These are phyloP conservation scores for Lithophane leautieri DNA, from an alignment of 2,888 invertebrate genomes.

Conservation along the genomic window DNA sequence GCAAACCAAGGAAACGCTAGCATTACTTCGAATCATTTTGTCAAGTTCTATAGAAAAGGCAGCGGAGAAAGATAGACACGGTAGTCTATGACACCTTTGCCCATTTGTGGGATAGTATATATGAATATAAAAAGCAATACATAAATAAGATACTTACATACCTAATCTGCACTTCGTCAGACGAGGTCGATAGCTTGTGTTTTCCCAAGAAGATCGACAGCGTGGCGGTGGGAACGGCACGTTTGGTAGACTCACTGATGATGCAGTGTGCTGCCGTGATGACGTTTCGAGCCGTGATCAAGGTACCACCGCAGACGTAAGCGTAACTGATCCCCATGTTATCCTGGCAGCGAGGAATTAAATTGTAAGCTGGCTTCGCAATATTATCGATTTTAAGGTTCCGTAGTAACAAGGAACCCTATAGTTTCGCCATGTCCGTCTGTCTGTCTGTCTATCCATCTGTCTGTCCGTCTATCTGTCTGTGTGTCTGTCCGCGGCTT, in stretches of 20 bases:
- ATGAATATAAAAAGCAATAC: not conserved
- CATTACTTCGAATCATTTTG: not conserved
- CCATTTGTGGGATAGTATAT: not conserved
- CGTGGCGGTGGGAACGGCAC: constrained; percentile 77
- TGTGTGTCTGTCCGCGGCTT: no score
- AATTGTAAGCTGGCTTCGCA: not conserved
- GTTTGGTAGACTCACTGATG: constrained; percentile 80
- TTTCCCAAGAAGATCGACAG: constrained; percentile 83
- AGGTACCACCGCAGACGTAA: constrained; percentile 91
- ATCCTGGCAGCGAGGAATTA: not conserved
- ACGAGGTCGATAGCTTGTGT: constrained; percentile 81
- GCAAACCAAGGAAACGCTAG: not conserved
- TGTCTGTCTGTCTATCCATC: no score
- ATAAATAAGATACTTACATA: constrained; percentile 71
- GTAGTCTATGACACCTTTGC: not conserved
- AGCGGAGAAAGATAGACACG: not conserved
- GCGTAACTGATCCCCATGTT: constrained; percentile 86
- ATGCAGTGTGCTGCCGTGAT: constrained; percentile 92
- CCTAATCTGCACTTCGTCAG: constrained; percentile 81
- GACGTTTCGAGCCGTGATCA: constrained; percentile 87
- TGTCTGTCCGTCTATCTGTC: no score
- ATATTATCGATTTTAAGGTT: not conserved
- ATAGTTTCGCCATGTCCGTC: no score
- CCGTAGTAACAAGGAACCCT: no score
- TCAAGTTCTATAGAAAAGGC: not conserved